Percentiles rank a stretch among this genome's conserved stretches.
phyloP scores from a whole-genome alignment of 2,888 invertebrate species.

The Mycalesis mineus region DNA sequence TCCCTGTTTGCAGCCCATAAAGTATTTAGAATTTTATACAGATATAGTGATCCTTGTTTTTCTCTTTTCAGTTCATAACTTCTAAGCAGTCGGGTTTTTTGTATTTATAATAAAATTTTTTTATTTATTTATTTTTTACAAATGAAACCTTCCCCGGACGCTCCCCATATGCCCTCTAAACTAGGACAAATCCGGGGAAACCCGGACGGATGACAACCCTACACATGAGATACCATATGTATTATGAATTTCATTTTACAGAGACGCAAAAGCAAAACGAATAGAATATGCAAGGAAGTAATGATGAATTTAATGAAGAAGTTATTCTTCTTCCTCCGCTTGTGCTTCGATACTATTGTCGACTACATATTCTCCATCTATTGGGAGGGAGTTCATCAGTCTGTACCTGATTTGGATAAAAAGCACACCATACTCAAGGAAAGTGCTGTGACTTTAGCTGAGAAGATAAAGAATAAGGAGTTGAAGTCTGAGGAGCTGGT shows the following conservation, averaged over 20 bases:
- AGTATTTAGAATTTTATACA: too few relatives aligned
- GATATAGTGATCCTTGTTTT: too few relatives aligned
- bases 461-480: slow-evolving; percentile 80
- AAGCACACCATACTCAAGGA: slow-evolving; percentile 60
- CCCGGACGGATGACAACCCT: too few relatives aligned
- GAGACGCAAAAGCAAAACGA: slow-evolving; percentile 51
- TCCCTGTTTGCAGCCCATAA: too few relatives aligned
- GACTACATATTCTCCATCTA: slow-evolving; percentile 54
- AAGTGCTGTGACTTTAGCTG: slow-evolving; percentile 83
- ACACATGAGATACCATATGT: too few relatives aligned
- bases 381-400: slow-evolving; percentile 51
- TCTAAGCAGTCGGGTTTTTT: too few relatives aligned
- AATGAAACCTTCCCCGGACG: too few relatives aligned
- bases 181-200: too few relatives aligned
- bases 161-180: too few relatives aligned
- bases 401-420: slow-evolving; percentile 56
- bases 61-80: too few relatives aligned
- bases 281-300: slow-evolving; percentile 57
- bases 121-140: too few relatives aligned
- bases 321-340: slow-evolving; percentile 49
- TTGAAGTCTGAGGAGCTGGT: slow-evolving; percentile 84
- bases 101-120: too few relatives aligned
- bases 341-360: slow-evolving; percentile 53
- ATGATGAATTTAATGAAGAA: slow-evolving; percentile 52
- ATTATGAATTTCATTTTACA: slow-evolving; percentile 32